phyloP scores from a whole-genome alignment of 2,113 vertebrate species.

The Hassar affinis region DNA sequence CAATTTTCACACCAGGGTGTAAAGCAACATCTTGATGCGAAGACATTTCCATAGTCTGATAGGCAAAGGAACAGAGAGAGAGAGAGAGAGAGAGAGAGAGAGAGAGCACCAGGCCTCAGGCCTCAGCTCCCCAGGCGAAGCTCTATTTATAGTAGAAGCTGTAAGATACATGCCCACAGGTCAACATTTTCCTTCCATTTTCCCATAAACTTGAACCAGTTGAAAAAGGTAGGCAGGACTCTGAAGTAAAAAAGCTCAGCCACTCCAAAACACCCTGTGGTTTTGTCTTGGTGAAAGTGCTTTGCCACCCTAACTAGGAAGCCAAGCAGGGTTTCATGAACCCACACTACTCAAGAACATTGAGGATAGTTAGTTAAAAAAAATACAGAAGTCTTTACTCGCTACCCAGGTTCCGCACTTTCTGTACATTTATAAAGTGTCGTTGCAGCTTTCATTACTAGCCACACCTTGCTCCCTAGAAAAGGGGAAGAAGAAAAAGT shows the following conservation, averaged over 20 bases:
- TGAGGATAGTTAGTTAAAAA: background rate
- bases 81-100: constrained; percentile 5
- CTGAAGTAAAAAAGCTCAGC: constrained; percentile 20
- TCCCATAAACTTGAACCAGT: constrained; percentile 29
- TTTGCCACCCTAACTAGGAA: background rate
- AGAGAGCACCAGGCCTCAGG: constrained; percentile 7
- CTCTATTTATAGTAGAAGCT: constrained; percentile 49
- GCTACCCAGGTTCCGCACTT: background rate
- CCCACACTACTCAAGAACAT: background rate
- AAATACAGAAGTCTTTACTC: too few species aligned
- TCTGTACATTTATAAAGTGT: background rate
- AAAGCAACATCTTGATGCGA: constrained; percentile 28
- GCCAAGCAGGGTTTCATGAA: background rate
- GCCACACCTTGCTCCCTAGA: background rate
- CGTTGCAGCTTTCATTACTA: background rate
- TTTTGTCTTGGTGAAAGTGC: background rate
- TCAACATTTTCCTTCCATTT: constrained; percentile 48
- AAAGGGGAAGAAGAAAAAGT: background rate
- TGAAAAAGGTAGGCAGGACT: constrained; percentile 8
- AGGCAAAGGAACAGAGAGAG: constrained; percentile 3
- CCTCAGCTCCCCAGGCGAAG: constrained; percentile 30
- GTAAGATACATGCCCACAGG: constrained; percentile 45
- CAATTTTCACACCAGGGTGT: constrained; percentile 28
- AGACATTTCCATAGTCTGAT: constrained; percentile 27
- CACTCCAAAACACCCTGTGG: background rate